Percentiles rank a stretch among this genome's conserved stretches.
These are phyloP conservation scores for Diprion similis DNA, from an alignment of 1,140 invertebrate genomes.

Conservation along the genomic window DNA sequence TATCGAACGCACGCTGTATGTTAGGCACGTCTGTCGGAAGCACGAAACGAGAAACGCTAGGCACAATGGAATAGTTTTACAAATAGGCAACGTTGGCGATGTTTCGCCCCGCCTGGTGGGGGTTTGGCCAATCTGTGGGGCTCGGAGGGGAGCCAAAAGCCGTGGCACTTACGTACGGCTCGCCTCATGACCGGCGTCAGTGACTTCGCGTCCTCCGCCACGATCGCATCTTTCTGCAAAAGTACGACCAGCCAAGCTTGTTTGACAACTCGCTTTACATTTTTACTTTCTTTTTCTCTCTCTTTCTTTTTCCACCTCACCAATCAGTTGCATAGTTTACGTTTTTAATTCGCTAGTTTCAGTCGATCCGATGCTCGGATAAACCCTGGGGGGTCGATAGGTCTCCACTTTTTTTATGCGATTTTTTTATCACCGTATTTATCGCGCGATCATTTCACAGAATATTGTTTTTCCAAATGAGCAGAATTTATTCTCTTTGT, in stretches of 20 bases:
- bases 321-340: not conserved
- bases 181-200: constrained; percentile 56
- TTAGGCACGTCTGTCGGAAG: not conserved
- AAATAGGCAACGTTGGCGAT: not conserved
- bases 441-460: not conserved
- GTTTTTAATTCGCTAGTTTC: no score
- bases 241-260: not conserved
- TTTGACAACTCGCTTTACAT: not conserved
- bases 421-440: not conserved
- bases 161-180: constrained; percentile 48
- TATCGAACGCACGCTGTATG: not conserved
- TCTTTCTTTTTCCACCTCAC: not conserved
- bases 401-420: not conserved
- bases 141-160: constrained; percentile 1
- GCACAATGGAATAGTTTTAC: not conserved
- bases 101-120: not conserved
- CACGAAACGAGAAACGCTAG: not conserved
- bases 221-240: constrained; percentile 49
- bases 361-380: no score
- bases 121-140: not conserved
- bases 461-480: not conserved
- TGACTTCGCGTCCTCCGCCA: constrained; percentile 59
- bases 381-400: no score
- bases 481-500: not conserved
- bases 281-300: not conserved